Percentiles rank a stretch among this genome's conserved stretches.
Conservation (phyloP, 2,888 invertebrate genomes). For the Drosophila testacea region DNA sequence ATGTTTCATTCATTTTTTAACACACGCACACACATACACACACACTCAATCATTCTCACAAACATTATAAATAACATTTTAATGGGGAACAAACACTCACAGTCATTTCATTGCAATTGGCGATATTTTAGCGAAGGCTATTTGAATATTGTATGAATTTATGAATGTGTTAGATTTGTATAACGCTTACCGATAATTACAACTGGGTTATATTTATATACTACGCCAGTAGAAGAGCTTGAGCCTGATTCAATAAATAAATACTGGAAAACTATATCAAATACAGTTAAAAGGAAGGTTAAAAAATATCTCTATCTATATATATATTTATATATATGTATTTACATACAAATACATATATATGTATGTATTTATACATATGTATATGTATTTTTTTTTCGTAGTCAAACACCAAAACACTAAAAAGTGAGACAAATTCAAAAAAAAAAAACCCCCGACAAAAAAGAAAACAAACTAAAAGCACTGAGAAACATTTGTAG, state of each 20-base stretch:
- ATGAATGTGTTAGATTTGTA: constrained; percentile 32
- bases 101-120: constrained; percentile 8
- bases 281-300: constrained; percentile 53
- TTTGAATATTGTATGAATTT: constrained; percentile 22
- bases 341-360: constrained; percentile 6
- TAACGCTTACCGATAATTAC: constrained; percentile 15
- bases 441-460: constrained; percentile 18
- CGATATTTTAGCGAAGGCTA: constrained; percentile 13
- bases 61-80: not conserved
- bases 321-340: constrained; percentile 25
- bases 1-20: constrained; percentile 51
- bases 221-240: constrained; percentile 52
- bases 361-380: constrained; percentile 17
- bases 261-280: constrained; percentile 11
- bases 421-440: not conserved
- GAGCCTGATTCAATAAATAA: constrained; percentile 42
- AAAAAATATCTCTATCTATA: constrained; percentile 39
- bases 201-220: constrained; percentile 27
- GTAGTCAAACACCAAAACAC: constrained; percentile 29
- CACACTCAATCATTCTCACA: constrained; percentile 16
- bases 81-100: not conserved
- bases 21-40: constrained; percentile 21
- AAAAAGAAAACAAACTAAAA: constrained; percentile 53
- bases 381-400: constrained; percentile 43
- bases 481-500: constrained; percentile 61